phyloP scores from a whole-genome alignment of 2,113 vertebrate species.

The Sterrhoptilus dennistouni region DNA sequence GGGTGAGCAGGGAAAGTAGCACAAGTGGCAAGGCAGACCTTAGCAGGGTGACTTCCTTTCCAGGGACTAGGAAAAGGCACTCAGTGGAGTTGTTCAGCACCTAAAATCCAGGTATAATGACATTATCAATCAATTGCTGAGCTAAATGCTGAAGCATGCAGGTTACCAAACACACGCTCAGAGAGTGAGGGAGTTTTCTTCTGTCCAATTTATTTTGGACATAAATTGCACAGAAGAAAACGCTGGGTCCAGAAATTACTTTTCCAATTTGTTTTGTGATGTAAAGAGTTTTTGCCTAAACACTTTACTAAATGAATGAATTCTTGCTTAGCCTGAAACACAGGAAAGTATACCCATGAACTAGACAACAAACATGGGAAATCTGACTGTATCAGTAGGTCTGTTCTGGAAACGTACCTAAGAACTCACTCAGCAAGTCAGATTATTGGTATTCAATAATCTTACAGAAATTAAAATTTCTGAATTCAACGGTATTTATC shows the following conservation, averaged over 20 bases:
- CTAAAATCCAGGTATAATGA: background rate
- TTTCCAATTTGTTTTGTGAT: background rate
- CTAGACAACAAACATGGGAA: background rate
- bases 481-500: background rate
- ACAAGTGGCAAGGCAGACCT: background rate
- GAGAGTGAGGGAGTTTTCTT: background rate
- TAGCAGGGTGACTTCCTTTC: background rate
- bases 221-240: background rate
- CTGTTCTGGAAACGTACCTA: background rate
- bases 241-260: background rate
- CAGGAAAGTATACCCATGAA: background rate
- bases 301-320: background rate
- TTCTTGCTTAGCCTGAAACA: background rate
- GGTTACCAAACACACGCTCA: background rate
- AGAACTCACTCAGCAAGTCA: background rate
- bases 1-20: background rate
- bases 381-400: background rate
- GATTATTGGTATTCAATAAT: background rate
- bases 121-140: background rate
- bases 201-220: background rate
- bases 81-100: background rate
- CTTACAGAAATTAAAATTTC: background rate
- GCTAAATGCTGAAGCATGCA: background rate
- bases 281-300: background rate
- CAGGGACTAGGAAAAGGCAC: background rate